Evolutionary conservation across 2,888 invertebrate species (phyloP), one percentile per base, ranked within the genome.

Genomic region (Stictocephala bisonia): DNA sequence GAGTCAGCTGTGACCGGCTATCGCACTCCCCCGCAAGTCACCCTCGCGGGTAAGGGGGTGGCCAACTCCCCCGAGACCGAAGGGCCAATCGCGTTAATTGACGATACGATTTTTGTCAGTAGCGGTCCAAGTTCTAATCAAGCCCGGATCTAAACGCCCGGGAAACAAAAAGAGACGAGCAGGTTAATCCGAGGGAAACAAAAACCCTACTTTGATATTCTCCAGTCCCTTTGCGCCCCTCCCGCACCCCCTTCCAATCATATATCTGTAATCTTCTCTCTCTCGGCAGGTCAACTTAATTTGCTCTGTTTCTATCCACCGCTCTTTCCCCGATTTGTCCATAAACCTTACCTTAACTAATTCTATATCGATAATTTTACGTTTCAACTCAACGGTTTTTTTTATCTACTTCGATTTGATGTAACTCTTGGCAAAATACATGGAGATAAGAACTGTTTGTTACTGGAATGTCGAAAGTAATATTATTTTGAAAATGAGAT

Each of bases 81-180:
- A 44, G 64, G 64, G 68, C 71, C 60, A 68, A 71, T 69, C 53
- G 69, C 66, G 75, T 74, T 75, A 75, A 75, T 75, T 74, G 75
- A 53, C 60, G 75, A 75, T 71, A 69, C 71, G 75, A 75, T 75
- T 75, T 75, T 75, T 74, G 75, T 72, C 69, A 64, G 73, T 69
- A 50, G 51, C 60, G 64, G 74, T 40, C 75, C 48, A 26, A 51
- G 75, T 56, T 40, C 51, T 64, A 70, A 73, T 70, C 64, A 64
- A 40, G 44, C 60, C 2, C 6, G 44, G 64, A 13, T 41, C 7
- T 64, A 64, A 64, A 64, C 64, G 41, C n/a, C n/a, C 51, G 60
- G 64, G n/a, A 22, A n/a, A 44, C 64, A 64, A 64, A 64, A 64
- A 64, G 64, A 18, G n/a, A n/a, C 9, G 31, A n/a, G 22, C 60